phyloP scores from a whole-genome alignment of 2,888 invertebrate genomes.

The Diloba caeruleocephala region DNA sequence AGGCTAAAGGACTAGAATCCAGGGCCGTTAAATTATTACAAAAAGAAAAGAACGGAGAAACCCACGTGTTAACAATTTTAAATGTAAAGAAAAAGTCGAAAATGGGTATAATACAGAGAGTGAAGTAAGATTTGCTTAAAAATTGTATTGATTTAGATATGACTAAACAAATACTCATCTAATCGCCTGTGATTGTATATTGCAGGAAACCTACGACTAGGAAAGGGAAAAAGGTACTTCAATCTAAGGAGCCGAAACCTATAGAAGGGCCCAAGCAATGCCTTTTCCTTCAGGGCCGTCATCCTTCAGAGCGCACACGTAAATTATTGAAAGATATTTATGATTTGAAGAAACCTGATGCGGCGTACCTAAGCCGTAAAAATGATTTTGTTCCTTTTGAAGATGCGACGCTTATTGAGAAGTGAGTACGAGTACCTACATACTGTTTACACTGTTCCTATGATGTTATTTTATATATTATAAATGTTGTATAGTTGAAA shows the following conservation, averaged over 20 bases:
- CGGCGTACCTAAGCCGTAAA: slow-evolving; percentile 92
- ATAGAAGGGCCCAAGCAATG: slow-evolving; percentile 96
- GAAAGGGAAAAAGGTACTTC: slow-evolving; percentile 95
- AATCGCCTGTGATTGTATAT: slow-evolving; percentile 14
- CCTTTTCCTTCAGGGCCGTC: slow-evolving; percentile 95
- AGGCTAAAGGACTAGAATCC: too few relatives aligned
- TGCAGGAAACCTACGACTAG: slow-evolving; percentile 96
- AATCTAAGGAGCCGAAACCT: slow-evolving; percentile 95
- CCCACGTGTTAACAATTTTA: slow-evolving; percentile 34
- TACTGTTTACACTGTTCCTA: too few relatives aligned
- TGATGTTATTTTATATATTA: too few relatives aligned
- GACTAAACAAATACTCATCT: neutral
- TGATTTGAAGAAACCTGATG: slow-evolving; percentile 95
- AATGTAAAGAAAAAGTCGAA: slow-evolving; percentile 9
- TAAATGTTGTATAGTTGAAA: too few relatives aligned
- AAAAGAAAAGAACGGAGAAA: too few relatives aligned
- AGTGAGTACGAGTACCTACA: slow-evolving; percentile 77
- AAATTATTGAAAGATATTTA: slow-evolving; percentile 95
- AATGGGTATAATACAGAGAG: slow-evolving; percentile 82
- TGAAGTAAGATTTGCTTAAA: slow-evolving; percentile 67
- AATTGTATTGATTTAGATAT: neutral
- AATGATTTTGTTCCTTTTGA: slow-evolving; percentile 98
- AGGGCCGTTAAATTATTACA: too few relatives aligned
- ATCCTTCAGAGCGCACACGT: slow-evolving; percentile 92
- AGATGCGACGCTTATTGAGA: slow-evolving; percentile 94